Conservation (phyloP, 1,140 invertebrate genomes). For the Berghia stephanieae region DNA sequence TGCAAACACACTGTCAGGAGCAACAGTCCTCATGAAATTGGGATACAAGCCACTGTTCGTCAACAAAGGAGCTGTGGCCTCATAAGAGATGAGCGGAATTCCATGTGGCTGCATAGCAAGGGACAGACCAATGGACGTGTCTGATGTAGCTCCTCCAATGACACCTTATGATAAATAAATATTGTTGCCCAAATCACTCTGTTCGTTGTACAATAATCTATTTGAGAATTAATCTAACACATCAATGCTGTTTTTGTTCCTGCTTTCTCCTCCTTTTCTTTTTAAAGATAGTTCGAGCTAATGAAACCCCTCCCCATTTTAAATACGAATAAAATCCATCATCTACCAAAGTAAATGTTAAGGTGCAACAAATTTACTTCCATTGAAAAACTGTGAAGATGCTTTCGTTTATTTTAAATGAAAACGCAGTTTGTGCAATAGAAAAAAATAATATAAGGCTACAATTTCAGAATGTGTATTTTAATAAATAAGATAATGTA, state of each 20-base stretch:
- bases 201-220: background rate
- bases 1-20: conserved; percentile 75
- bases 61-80: conserved; percentile 78
- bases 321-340: no score
- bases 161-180: conserved; percentile 45
- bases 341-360: no score
- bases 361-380: no score
- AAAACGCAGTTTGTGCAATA: no score
- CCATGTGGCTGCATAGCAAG: conserved; percentile 35
- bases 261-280: no score
- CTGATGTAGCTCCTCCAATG: conserved; percentile 47
- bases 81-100: conserved; percentile 82
- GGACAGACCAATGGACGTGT: conserved; percentile 42
- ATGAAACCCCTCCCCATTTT: background rate
- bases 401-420: no score
- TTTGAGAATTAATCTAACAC: background rate
- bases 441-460: no score
- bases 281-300: background rate
- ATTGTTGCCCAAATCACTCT: no score
- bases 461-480: no score
- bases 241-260: no score
- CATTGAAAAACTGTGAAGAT: no score
- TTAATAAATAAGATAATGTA: no score
- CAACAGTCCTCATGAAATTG: conserved; percentile 82
- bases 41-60: conserved; percentile 79